A percentile compares a stretch with the other conserved stretches of the same genome.
Conservation (phyloP, 2,113 vertebrate species). For the Pionites leucogaster region DNA sequence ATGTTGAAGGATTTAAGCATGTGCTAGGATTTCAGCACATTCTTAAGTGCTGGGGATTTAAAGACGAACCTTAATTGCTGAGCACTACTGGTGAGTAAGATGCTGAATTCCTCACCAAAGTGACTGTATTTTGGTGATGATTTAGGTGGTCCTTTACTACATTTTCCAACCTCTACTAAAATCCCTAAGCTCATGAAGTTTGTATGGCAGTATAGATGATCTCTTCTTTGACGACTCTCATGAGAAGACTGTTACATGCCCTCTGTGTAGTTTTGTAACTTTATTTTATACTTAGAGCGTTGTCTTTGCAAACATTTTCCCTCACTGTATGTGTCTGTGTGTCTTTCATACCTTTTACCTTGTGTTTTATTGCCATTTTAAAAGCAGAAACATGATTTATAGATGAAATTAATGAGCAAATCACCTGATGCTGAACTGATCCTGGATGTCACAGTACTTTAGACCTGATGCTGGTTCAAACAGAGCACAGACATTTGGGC, state of each 20-base stretch:
- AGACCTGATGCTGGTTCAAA: background rate
- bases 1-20: background rate
- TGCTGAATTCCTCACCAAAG: background rate
- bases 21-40: background rate
- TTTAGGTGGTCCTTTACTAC: background rate
- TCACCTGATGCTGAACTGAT: constrained; percentile 37
- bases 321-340: background rate
- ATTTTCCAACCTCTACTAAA: background rate
- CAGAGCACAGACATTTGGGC: background rate
- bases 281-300: background rate
- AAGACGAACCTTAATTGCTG: background rate
- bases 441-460: background rate
- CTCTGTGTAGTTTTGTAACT: background rate
- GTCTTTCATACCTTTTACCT: constrained; percentile 31
- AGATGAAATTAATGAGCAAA: constrained; percentile 54
- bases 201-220: background rate
- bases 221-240: background rate
- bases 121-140: background rate
- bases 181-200: background rate
- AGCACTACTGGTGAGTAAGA: background rate
- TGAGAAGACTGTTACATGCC: background rate
- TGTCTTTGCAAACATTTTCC: constrained; percentile 41
- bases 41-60: background rate
- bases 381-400: constrained; percentile 57
- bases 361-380: constrained; percentile 52